A percentile compares a stretch with the other conserved stretches of the same genome.
phyloP scores from a whole-genome alignment of 2,888 invertebrate genomes.

The Gymnoscelis rufifasciata region DNA sequence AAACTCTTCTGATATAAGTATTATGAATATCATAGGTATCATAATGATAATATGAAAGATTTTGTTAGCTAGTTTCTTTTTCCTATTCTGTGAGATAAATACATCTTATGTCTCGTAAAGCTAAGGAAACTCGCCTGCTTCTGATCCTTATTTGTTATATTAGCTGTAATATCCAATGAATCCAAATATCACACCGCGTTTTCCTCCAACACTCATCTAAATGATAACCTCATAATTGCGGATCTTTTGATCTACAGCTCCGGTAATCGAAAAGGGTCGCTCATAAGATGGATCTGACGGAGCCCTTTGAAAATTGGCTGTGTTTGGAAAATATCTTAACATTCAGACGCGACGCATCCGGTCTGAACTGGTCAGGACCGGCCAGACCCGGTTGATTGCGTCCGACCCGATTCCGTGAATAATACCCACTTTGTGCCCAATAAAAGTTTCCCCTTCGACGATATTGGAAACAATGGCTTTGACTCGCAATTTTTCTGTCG shows the following conservation, averaged over 20 bases:
- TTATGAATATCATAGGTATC: no score
- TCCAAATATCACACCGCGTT: conserved; percentile 13
- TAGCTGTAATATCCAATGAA: conserved; percentile 1
- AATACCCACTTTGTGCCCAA: conserved; percentile 76
- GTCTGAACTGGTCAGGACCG: conserved; percentile 16
- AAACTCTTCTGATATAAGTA: no score
- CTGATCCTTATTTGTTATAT: background rate
- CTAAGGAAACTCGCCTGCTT: background rate
- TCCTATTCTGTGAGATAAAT: no score
- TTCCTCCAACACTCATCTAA: conserved; percentile 22
- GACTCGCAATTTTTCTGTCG: conserved; percentile 68
- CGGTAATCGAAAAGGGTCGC: conserved; percentile 69
- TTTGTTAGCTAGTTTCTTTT: no score
- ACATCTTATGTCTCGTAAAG: no score
- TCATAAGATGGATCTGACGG: conserved; percentile 60
- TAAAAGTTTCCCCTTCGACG: conserved; percentile 70
- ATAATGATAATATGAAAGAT: no score
- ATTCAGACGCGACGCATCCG: conserved; percentile 71
- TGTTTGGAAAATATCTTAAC: conserved; percentile 74
- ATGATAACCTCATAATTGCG: conserved; percentile 66
- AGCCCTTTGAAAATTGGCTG: conserved; percentile 72
- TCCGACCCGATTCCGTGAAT: conserved; percentile 68
- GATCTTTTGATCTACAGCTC: conserved; percentile 57
- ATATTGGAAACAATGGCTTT: conserved; percentile 77
- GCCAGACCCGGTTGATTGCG: conserved; percentile 54